These are phyloP conservation scores for Eristalis tenax DNA, from an alignment of 2,888 invertebrate species.

Conservation along the genomic window DNA sequence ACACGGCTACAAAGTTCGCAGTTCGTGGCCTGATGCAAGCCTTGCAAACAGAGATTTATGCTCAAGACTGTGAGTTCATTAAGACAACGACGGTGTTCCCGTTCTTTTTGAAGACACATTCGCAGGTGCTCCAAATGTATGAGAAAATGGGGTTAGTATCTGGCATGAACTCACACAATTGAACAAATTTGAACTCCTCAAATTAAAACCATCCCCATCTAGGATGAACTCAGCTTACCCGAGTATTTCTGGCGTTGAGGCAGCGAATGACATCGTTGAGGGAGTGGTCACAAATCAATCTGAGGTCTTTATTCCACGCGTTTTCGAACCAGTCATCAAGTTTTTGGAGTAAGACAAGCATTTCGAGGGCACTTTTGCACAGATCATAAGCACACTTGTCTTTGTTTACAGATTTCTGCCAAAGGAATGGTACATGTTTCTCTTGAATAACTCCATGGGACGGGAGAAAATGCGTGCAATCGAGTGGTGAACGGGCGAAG, in stretches of 20 bases:
- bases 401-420: conserved; percentile 32
- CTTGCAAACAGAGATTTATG: conserved; percentile 76
- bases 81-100: conserved; percentile 77
- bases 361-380: background rate
- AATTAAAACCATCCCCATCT: background rate
- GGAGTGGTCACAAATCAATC: background rate
- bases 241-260: background rate
- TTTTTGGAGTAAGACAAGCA: conserved; percentile 22
- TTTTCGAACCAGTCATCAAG: background rate
- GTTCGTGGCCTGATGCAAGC: conserved; percentile 77
- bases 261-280: background rate
- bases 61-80: conserved; percentile 73
- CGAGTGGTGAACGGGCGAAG: background rate
- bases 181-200: background rate
- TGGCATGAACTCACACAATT: background rate
- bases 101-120: conserved; percentile 76
- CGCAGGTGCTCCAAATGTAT: background rate
- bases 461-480: background rate
- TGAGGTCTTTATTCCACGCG: background rate
- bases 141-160: background rate
- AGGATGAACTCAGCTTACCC: background rate
- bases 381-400: background rate
- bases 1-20: conserved; percentile 79
- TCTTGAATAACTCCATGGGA: background rate
- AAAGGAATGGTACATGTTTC: background rate